Evolutionary conservation across 1,140 invertebrate species (phyloP), one percentile per base, ranked within the genome.

Genomic region (Trichonephila clavipes): DNA sequence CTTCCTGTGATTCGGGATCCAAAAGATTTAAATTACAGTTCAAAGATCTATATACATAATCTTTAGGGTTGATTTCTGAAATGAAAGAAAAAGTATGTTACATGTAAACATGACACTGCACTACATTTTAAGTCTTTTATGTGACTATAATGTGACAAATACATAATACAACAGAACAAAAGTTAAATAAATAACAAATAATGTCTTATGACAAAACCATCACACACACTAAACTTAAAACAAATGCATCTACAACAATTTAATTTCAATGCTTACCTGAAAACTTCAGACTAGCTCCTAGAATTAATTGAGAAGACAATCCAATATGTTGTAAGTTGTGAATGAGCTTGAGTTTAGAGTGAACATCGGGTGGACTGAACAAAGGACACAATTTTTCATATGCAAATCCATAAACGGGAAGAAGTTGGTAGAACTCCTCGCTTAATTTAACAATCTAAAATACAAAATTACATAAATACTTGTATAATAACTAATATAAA

Each of bases 371-470:
- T 40, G 95, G 93, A 77, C 94, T 94, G 66, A 95, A 95, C 19
- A 96, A 95, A 28, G 96, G 96, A 14, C 88, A 94, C 0, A 96
- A 94, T 93, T 95, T 95, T 81, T 96, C 96, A 94, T 95, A 95
- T 12, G 95, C 95, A 94, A 95, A 96, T 16, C 96, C 96, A 85
- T 95, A 95, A 28, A 95, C 94, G 7, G 96, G 96, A 87, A 97
- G 95, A 8, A 96, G 88, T 77, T 96, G 95, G 93, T 96, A 96
- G 94, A 96, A 96, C 91, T 96, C 96, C 95, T 96, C 96, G 85
- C 96, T 96, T 28, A 96, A 93, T 77, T 96, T 95, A 8, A 95
- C 95, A 94, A 96, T 96, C 95, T 96, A 83, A 94, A 94, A 83
- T 81, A 83, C n/a, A 51, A 66, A 6, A 69, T 2, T 24, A 14